Evolutionary conservation across 2,113 vertebrate genomes (phyloP).

Genomic region (Leucosticte australis): DNA sequence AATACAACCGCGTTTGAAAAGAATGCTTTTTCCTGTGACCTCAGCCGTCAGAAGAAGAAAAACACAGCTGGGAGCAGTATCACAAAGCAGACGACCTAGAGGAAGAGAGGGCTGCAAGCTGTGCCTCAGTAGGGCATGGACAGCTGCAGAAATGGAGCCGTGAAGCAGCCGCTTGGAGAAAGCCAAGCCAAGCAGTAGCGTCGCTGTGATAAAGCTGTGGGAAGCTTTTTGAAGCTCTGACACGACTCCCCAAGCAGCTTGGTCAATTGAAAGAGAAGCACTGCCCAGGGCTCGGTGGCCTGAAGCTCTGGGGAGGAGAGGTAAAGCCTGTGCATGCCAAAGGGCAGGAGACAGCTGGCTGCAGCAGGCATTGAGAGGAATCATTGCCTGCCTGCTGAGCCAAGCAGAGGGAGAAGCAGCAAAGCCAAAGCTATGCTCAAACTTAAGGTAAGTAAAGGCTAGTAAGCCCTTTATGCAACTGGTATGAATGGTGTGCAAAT

Average conservation of each 20-base stretch:
- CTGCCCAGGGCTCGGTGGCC: neutral
- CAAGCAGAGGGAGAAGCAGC: accelerated
- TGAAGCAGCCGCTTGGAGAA: neutral
- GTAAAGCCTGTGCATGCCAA: neutral
- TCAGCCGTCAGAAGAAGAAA: constrained; percentile 40
- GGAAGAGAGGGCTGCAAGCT: constrained; percentile 50
- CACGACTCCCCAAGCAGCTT: neutral
- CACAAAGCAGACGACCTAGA: constrained; percentile 33
- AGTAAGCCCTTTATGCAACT: neutral
- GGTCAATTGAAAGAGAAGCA: constrained; percentile 6
- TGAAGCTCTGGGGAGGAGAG: neutral
- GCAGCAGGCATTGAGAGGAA: neutral
- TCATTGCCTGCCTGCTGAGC: neutral
- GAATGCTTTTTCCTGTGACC: constrained; percentile 48
- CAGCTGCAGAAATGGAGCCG: constrained; percentile 51
- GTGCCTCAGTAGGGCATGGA: constrained; percentile 13
- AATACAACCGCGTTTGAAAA: neutral
- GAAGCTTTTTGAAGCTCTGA: constrained; percentile 49
- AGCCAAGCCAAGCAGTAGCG: constrained; percentile 45
- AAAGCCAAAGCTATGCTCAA: neutral
- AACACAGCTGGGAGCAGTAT: constrained; percentile 62
- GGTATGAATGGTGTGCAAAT: neutral
- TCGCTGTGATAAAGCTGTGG: neutral
- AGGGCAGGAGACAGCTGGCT: constrained; percentile 21
- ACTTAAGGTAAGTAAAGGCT: neutral